phyloP scores from a whole-genome alignment of 2,888 invertebrate species.

The Salpingus planirostris region DNA sequence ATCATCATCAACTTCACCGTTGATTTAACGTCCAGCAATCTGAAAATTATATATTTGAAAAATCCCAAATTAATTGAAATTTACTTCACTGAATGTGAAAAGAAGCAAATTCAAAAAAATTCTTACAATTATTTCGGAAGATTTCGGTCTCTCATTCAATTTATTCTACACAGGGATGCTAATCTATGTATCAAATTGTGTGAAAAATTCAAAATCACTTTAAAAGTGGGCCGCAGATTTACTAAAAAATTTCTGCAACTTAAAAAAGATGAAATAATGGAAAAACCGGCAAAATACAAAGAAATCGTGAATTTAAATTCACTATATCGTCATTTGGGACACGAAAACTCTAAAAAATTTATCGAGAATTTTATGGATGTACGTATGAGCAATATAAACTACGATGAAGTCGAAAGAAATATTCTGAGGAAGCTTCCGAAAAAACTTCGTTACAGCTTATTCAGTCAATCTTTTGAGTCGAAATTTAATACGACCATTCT shows the following conservation, averaged over 20 bases:
- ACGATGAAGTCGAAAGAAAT: too few species aligned
- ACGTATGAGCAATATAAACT: background rate
- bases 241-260: background rate
- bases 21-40: background rate
- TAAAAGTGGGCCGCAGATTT: background rate
- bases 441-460: too few species aligned
- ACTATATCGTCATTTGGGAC: background rate
- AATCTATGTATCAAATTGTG: too few species aligned
- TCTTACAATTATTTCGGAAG: too few species aligned
- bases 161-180: background rate
- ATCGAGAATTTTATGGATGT: background rate
- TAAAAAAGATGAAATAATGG: background rate
- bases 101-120: background rate
- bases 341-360: background rate
- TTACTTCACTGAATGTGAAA: background rate
- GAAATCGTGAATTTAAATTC: background rate
- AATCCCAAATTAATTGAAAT: background rate
- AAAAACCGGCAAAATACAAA: background rate
- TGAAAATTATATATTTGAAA: background rate
- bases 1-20: background rate
- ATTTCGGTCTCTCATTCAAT: background rate
- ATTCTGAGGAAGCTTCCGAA: too few species aligned
- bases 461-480: too few species aligned
- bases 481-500: too few species aligned
- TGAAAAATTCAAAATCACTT: background rate